These are phyloP conservation scores for Himalopsyche japonica DNA, from an alignment of 2,888 invertebrate genomes.

Conservation along the genomic window DNA sequence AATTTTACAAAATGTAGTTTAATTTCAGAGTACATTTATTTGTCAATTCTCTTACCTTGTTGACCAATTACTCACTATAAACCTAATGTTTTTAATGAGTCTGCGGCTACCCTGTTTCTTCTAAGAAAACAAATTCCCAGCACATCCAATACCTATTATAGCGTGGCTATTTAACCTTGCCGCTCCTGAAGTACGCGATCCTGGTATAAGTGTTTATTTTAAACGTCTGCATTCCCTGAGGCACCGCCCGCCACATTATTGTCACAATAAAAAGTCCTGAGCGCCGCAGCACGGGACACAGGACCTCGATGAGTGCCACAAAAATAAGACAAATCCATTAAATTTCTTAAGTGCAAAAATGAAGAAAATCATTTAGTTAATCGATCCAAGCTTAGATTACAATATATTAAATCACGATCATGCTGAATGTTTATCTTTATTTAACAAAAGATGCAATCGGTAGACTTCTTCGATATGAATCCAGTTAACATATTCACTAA, in stretches of 20 bases:
- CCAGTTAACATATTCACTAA: too few relatives aligned
- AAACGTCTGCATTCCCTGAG: background rate
- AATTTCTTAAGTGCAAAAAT: background rate
- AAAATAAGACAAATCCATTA: background rate
- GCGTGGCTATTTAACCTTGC: background rate
- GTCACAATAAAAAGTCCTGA: background rate
- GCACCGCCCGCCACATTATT: background rate
- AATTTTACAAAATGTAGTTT: too few relatives aligned
- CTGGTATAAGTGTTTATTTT: background rate
- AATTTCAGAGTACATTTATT: background rate
- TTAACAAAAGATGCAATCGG: too few relatives aligned
- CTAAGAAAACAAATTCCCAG: background rate
- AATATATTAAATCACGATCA: too few relatives aligned
- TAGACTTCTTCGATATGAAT: too few relatives aligned
- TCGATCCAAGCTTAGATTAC: too few relatives aligned
- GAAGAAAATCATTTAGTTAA: too few relatives aligned
- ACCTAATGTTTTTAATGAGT: background rate
- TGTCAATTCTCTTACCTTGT: background rate
- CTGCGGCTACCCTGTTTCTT: background rate
- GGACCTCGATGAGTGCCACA: background rate
- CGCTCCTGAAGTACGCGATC: background rate
- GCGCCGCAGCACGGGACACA: background rate
- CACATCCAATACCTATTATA: background rate
- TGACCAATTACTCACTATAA: background rate
- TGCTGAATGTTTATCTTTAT: too few relatives aligned